Conservation (phyloP, 2,888 invertebrate species). For the Seira musarum region DNA sequence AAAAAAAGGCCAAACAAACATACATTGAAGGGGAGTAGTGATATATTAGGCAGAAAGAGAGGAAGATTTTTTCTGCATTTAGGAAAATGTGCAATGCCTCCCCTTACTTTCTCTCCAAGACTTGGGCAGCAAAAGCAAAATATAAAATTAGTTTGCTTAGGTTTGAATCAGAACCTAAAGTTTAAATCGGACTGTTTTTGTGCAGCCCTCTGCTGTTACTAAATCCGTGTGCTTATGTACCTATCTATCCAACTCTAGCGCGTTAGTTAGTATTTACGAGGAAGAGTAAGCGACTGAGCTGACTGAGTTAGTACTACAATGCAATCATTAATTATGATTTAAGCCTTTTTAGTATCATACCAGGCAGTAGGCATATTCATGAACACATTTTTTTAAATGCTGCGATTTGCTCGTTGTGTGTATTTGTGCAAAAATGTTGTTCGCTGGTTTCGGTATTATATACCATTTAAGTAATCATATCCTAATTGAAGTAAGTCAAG, state of each 20-base stretch:
- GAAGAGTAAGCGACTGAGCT: too few species aligned
- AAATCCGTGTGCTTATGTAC: too few species aligned
- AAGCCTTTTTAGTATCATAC: constrained; percentile 18
- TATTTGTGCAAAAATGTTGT: not conserved
- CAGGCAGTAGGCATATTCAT: too few species aligned
- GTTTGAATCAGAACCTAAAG: too few species aligned
- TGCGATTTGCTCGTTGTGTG: too few species aligned
- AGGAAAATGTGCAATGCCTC: too few species aligned
- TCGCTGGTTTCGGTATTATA: not conserved
- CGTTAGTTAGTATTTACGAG: too few species aligned
- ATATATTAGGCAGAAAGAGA: not conserved
- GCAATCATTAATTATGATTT: constrained; percentile 52
- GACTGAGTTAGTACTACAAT: too few species aligned
- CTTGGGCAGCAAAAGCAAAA: not conserved
- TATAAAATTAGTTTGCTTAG: not conserved
- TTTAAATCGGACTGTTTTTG: not conserved
- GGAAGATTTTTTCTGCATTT: not conserved
- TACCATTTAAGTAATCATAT: not conserved
- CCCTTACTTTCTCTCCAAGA: not conserved
- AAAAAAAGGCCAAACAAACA: not conserved
- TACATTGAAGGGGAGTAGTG: not conserved
- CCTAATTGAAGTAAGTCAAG: not conserved
- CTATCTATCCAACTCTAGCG: too few species aligned
- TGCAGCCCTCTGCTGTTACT: not conserved
- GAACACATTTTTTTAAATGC: too few species aligned